Percentiles rank a stretch among this genome's conserved stretches.
Evolutionary conservation across 2,797 vertebrate species (phyloP).

Genomic region (Sebastes melanostomus): DNA sequence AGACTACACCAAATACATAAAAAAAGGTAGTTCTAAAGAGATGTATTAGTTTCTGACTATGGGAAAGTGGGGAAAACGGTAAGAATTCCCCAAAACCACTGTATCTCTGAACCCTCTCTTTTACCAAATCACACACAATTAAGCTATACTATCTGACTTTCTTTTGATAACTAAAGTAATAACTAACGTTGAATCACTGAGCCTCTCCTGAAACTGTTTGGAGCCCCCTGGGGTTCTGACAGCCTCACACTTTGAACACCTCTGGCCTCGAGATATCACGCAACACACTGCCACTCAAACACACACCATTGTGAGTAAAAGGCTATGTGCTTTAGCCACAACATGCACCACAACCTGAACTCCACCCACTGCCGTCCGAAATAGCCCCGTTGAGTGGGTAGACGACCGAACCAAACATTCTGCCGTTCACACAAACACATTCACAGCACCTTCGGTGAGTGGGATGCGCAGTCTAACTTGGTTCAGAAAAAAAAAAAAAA

Average conservation of each 20-base stretch:
- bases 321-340: constrained; percentile 52
- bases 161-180: neutral
- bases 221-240: no score
- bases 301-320: constrained; percentile 16
- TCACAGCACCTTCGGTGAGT: constrained; percentile 67
- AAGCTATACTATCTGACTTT: neutral
- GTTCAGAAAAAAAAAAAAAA: constrained; percentile 38
- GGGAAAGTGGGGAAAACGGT: no score
- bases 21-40: no score
- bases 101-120: neutral
- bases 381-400: constrained; percentile 70
- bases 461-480: constrained; percentile 60
- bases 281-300: neutral
- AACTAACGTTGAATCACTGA: neutral
- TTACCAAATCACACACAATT: neutral
- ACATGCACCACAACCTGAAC: constrained; percentile 64
- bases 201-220: no score
- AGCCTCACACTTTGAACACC: no score
- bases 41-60: no score
- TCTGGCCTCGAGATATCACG: neutral
- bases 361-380: constrained; percentile 66
- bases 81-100: neutral
- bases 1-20: no score
- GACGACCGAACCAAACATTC: constrained; percentile 56
- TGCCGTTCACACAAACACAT: constrained; percentile 64